These are phyloP conservation scores for Lutjanus erythropterus DNA, from an alignment of 2,113 vertebrate species.

Conservation along the genomic window DNA sequence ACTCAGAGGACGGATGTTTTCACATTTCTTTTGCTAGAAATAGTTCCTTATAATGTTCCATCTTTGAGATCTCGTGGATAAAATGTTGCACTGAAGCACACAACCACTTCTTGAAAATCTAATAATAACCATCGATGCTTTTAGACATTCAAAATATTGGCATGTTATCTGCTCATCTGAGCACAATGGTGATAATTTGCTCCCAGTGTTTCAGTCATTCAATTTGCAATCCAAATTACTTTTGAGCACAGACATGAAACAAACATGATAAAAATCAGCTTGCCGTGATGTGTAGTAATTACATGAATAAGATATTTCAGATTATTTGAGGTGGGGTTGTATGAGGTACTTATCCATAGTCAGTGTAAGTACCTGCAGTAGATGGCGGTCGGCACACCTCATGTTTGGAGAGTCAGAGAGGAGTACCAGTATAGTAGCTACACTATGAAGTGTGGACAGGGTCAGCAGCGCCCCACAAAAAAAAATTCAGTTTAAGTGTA, in stretches of 20 bases:
- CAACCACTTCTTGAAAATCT: not conserved
- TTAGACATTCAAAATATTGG: conserved; percentile 17
- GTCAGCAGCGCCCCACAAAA: no score
- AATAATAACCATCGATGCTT: not conserved
- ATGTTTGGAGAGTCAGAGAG: no score
- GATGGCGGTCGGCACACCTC: no score
- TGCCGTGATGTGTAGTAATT: not conserved
- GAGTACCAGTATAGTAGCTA: no score
- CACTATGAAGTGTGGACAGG: no score
- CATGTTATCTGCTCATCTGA: not conserved
- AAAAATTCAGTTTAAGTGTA: no score
- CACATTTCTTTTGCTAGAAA: not conserved
- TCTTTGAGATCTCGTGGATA: not conserved
- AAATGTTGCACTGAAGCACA: not conserved
- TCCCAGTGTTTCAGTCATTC: not conserved
- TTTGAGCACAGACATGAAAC: not conserved
- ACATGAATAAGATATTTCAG: no score
- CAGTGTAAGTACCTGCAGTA: no score
- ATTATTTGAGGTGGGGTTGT: no score
- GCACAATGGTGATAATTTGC: not conserved
- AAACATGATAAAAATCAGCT: conserved; percentile 2
- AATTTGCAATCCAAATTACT: conserved; percentile 23
- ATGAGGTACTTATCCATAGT: no score
- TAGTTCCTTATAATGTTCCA: not conserved
- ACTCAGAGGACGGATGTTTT: not conserved